These are phyloP conservation scores for Parnassius orleans DNA, from an alignment of 2,888 invertebrate genomes.

Conservation along the genomic window DNA sequence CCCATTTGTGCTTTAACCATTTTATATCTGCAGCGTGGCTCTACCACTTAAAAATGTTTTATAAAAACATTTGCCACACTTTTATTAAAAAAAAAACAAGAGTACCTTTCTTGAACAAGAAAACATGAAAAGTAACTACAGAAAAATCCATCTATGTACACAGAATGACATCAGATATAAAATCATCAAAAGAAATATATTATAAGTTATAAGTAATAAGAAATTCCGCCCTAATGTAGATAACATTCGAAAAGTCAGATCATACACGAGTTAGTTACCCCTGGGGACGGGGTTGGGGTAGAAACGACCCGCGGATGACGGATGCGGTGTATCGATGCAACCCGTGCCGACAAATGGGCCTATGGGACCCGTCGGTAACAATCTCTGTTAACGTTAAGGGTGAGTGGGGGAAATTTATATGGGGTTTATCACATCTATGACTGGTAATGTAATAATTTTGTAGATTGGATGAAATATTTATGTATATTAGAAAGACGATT, in stretches of 20 bases:
- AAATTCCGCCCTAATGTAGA: slow-evolving; percentile 10
- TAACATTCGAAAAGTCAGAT: slow-evolving; percentile 4
- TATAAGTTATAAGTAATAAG: slow-evolving; percentile 11
- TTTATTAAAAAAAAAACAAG: no score
- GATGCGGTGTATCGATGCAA: slow-evolving; percentile 11
- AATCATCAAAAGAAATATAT: slow-evolving; percentile 4
- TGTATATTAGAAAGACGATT: not conserved
- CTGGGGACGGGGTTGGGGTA: slow-evolving; percentile 10
- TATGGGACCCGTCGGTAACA: slow-evolving; percentile 31
- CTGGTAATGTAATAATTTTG: not conserved
- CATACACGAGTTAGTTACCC: slow-evolving; percentile 4
- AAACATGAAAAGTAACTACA: no score
- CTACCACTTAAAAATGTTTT: no score
- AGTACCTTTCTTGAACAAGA: no score
- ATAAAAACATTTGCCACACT: no score
- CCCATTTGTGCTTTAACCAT: no score
- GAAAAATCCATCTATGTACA: not conserved
- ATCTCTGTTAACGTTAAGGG: slow-evolving; percentile 2
- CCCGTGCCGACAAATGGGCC: slow-evolving; percentile 33
- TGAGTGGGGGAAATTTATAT: not conserved
- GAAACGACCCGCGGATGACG: slow-evolving; percentile 8
- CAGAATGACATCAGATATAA: not conserved
- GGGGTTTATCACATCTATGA: not conserved
- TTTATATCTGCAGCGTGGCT: no score
- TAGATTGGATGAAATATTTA: not conserved